These are phyloP conservation scores for Uria lomvia DNA, from an alignment of 2,113 vertebrate species.

Conservation along the genomic window DNA sequence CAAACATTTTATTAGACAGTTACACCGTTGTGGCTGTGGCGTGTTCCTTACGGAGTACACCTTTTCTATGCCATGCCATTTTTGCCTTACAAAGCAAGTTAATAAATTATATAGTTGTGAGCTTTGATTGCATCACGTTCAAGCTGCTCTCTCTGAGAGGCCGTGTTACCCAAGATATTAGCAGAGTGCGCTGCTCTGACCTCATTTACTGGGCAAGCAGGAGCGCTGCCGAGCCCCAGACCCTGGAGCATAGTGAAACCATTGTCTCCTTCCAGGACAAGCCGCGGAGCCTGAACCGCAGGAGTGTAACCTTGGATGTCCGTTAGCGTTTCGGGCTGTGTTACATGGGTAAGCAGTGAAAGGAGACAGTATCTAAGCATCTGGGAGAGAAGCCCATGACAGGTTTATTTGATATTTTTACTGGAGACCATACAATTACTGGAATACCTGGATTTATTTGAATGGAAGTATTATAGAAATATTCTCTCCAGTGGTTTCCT, in stretches of 20 bases:
- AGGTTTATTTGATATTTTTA: constrained; percentile 68
- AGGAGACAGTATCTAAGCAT: constrained; percentile 50
- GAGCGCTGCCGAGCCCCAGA: neutral
- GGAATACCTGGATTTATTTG: constrained; percentile 66
- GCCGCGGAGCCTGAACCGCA: neutral
- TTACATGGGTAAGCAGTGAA: neutral
- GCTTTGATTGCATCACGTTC: constrained; percentile 12
- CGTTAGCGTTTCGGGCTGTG: neutral
- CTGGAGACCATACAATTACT: constrained; percentile 62
- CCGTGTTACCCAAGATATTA: neutral
- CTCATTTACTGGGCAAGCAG: constrained; percentile 17
- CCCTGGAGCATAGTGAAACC: constrained; percentile 25
- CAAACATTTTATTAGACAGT: constrained; percentile 23
- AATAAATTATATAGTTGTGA: neutral
- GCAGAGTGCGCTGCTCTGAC: neutral
- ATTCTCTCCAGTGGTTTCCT: constrained; percentile 60
- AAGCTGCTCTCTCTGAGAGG: neutral
- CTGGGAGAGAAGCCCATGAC: constrained; percentile 50
- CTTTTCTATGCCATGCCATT: neutral
- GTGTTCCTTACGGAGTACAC: neutral
- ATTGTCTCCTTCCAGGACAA: constrained; percentile 32
- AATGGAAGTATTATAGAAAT: constrained; percentile 65
- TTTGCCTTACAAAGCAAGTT: constrained; percentile 29
- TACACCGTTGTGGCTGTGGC: neutral
- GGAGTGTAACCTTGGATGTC: neutral